Evolutionary conservation across 2,113 vertebrate genomes (phyloP), one percentile per base, ranked within the genome.

Genomic region (Lamprotornis superbus): DNA sequence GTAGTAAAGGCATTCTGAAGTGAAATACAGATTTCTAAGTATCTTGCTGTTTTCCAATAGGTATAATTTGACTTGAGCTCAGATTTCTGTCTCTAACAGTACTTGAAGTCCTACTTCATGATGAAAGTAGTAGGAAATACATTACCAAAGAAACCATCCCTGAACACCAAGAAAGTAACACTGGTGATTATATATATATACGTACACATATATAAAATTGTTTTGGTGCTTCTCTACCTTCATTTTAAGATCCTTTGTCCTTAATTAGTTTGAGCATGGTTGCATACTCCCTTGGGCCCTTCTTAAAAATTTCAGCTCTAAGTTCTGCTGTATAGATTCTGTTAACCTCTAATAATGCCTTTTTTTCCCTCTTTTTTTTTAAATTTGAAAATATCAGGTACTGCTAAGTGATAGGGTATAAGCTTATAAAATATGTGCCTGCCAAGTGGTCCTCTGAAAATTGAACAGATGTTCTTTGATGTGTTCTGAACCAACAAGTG

Each of bases 121-220:
- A 42, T 59, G 80, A 18, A 77, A 57, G 49, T 19, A n/a, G 30
- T 67, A 63, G 59, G 79, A 90, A 83, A 40, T 77, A 24, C 2
- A 3, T 88, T 80, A 77, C 86, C 90, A 88, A 94, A 96, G 95
- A 94, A 92, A 59, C 70, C 16, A 19, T 59, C 31, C 46, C 33
- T 30, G 37, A 47, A 65, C 15, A 44, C 22, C 10, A 37, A 47
- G 75, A 39, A 75, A 37, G 17, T 83, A 70, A 88, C 16, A n/a
- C 10, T 5, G 7, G 31, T 69, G 40, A 37, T 77, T 77, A 27
- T 30, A 52, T 52, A 14, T 37, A 9, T 47, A 25, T 16, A 30
- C 24, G 31, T 28, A 5, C 14, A 35, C 30, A 21, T 11, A 6
- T 1, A 24, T 18, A 22, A 24, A 46, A 57, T 11, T 31, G 8